phyloP scores from a whole-genome alignment of 1,140 invertebrate species.

The Neodiprion virginianus region DNA sequence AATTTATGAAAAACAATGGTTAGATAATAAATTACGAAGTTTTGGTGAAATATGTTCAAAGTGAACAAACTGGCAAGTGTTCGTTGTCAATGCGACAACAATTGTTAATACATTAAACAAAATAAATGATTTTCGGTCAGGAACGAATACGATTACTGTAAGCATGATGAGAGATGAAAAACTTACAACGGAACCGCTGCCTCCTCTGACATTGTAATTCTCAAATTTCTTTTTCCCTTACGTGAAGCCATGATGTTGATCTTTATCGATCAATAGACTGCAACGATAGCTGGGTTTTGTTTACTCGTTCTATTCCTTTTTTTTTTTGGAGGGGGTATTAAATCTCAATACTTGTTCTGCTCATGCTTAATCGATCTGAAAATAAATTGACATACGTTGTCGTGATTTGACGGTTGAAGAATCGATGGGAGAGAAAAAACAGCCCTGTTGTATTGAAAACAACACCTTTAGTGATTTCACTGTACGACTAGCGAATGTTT shows the following conservation, averaged over 20 bases:
- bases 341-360: slow-evolving; percentile 14
- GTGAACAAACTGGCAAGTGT: no score
- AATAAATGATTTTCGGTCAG: no score
- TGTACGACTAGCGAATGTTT: no score
- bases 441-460: background rate
- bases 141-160: no score
- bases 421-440: slow-evolving; percentile 18
- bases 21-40: no score
- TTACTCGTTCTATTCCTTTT: background rate
- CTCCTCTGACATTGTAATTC: slow-evolving; percentile 61
- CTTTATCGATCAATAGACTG: background rate
- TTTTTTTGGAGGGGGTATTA: slow-evolving; percentile 21
- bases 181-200: slow-evolving; percentile 55
- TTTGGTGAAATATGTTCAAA: no score
- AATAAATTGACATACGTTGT: slow-evolving; percentile 24
- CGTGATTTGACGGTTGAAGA: slow-evolving; percentile 12
- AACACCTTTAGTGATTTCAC: no score
- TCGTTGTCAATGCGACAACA: no score
- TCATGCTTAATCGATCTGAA: slow-evolving; percentile 18
- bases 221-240: slow-evolving; percentile 52
- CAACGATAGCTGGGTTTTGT: background rate
- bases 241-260: slow-evolving; percentile 41
- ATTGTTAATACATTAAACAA: no score
- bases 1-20: no score
- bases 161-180: background rate